Conservation (phyloP, 2,888 invertebrate species). For the Yponomeuta plumbellus region DNA sequence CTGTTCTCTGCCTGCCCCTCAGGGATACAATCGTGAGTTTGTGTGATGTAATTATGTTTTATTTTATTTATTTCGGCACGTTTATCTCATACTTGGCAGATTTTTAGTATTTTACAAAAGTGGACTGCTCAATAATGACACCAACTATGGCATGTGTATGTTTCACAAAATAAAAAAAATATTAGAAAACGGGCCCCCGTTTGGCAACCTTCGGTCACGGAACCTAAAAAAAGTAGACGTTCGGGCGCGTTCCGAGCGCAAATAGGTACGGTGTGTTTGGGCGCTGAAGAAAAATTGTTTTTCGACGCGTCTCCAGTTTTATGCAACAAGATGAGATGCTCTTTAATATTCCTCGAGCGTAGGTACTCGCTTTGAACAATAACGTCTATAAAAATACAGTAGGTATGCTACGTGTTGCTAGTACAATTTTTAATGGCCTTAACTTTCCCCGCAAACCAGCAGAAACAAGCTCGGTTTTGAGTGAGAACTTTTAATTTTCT, state of each 20-base stretch:
- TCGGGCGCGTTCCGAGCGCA: background rate
- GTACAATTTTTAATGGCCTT: background rate
- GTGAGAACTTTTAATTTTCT: background rate
- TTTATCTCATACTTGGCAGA: no score
- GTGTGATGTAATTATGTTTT: no score
- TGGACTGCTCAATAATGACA: no score
- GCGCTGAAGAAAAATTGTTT: background rate
- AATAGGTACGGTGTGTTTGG: background rate
- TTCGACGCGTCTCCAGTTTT: background rate
- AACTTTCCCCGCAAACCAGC: background rate
- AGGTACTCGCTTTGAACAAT: background rate
- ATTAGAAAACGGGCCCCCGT: no score
- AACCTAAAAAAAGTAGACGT: background rate
- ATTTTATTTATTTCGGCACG: no score
- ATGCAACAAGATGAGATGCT: background rate
- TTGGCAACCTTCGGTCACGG: no score
- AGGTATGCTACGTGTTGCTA: background rate
- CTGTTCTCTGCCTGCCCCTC: no score
- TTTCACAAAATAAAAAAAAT: no score
- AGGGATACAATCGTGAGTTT: no score
- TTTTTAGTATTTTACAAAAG: no score
- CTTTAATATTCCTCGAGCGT: background rate
- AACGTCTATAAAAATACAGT: background rate
- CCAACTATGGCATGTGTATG: no score
- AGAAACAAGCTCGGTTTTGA: background rate